Evolutionary conservation across 2,888 invertebrate genomes (phyloP).

Genomic region (Lymantria monacha): DNA sequence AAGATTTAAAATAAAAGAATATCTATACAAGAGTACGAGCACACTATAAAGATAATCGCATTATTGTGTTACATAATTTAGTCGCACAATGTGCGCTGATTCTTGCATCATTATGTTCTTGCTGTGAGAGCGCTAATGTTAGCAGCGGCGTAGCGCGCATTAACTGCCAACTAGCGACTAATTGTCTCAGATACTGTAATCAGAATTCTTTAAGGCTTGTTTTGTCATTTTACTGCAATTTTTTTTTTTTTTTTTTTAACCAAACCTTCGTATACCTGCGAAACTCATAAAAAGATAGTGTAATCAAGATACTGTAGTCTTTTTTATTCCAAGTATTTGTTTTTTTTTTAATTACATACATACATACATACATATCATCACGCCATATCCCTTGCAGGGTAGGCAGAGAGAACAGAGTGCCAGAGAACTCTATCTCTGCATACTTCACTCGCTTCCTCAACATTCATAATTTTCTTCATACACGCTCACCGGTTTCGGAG

Average conservation of each 20-base stretch:
- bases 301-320: too few species aligned
- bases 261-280: neutral
- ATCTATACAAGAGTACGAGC: too few species aligned
- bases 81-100: constrained; percentile 53
- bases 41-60: constrained; percentile 6
- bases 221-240: neutral
- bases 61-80: constrained; percentile 9
- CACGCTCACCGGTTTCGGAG: too few species aligned
- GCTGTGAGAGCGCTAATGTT: constrained; percentile 57
- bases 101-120: constrained; percentile 55
- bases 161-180: constrained; percentile 24
- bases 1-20: too few species aligned
- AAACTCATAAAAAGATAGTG: neutral
- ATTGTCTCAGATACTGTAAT: constrained; percentile 35
- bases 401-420: too few species aligned
- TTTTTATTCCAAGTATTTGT: too few species aligned
- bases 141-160: constrained; percentile 38
- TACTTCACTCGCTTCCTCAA: too few species aligned
- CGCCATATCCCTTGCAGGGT: too few species aligned
- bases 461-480: too few species aligned
- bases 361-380: too few species aligned
- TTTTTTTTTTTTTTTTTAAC: neutral
- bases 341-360: too few species aligned
- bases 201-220: constrained; percentile 16
- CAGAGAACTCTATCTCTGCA: too few species aligned